Evolutionary conservation across 2,888 invertebrate genomes (phyloP), one percentile per base, ranked within the genome.

Genomic region (Cosmia trapezina): DNA sequence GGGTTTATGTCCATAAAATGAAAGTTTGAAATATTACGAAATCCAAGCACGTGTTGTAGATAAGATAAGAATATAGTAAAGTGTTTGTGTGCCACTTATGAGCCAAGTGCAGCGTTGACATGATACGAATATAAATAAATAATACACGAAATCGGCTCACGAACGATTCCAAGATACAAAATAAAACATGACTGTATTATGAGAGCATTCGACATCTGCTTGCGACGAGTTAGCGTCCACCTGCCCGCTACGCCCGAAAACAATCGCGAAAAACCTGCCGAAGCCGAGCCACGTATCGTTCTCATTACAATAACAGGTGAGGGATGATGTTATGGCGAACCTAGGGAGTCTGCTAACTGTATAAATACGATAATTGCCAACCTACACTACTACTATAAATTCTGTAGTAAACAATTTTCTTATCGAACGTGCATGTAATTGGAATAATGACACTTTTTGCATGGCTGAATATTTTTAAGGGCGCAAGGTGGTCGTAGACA

Each of bases 161-260:
- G 47, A 72, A 69, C 53, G 64, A 73, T 63, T 69, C 53, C 61
- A 65, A 82, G 80, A 83, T 69, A 83, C 70, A 74, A 81, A 88
- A 86, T 82, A 88, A 88, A 84, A 83, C 74, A 83, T 56, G 77
- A 84, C 70, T 76, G 41, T 78, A 62, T 79, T 83, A 79, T 76
- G 81, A 87, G 85, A 89, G 86, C 87, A 88, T 86, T 83, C 83
- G 68, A 86, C 95, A 95, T 94, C 94, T 95, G 95, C 93, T 82
- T 74, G 77, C 83, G 56, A 91, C 91, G 87, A 88, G 92, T 91
- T 88, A 78, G 76, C 41, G 59, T 63, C 73, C 94, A 93, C 94
- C 94, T 95, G 95, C 92, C 82, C 56, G 70, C 65, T 76, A 74
- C 73, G 81, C 76, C 90, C 92, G 83, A 91, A 94, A 94, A 94